Evolutionary conservation across 2,113 vertebrate genomes (phyloP).

Genomic region (Paralichthys olivaceus): DNA sequence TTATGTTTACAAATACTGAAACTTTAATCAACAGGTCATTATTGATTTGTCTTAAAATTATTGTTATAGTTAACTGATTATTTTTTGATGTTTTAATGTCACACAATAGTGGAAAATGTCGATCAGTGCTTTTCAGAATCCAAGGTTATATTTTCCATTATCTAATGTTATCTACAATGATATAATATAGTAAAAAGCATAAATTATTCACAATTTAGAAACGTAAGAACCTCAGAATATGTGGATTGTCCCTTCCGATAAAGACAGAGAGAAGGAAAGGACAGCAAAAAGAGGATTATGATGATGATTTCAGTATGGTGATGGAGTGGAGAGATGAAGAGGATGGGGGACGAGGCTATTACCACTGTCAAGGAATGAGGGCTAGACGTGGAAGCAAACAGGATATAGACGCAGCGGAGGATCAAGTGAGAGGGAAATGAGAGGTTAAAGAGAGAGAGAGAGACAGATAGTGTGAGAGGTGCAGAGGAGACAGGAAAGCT

Average conservation of each 20-base stretch:
- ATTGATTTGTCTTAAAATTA: not conserved
- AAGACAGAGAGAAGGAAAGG: constrained; percentile 12
- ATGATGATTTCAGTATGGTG: constrained; percentile 7
- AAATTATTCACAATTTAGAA: not conserved
- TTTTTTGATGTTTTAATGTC: not conserved
- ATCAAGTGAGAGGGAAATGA: constrained; percentile 39
- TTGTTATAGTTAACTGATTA: not conserved
- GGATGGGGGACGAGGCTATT: constrained; percentile 6
- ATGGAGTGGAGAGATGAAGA: not conserved
- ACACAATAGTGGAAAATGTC: not conserved
- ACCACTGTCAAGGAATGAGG: constrained; percentile 46
- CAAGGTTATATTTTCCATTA: no score
- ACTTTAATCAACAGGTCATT: no score
- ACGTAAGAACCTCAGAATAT: not conserved
- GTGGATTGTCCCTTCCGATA: not conserved
- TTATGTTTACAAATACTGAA: not conserved
- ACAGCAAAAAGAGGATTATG: not conserved
- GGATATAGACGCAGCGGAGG: constrained; percentile 35
- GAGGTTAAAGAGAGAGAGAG: constrained; percentile 27
- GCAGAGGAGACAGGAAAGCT: constrained; percentile 27
- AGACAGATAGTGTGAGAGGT: constrained; percentile 6
- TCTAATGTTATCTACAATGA: no score
- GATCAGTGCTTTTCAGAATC: no score
- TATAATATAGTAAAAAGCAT: no score
- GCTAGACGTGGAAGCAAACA: constrained; percentile 44